These are phyloP conservation scores for Thyatira batis DNA, from an alignment of 2,888 invertebrate species.

Conservation along the genomic window DNA sequence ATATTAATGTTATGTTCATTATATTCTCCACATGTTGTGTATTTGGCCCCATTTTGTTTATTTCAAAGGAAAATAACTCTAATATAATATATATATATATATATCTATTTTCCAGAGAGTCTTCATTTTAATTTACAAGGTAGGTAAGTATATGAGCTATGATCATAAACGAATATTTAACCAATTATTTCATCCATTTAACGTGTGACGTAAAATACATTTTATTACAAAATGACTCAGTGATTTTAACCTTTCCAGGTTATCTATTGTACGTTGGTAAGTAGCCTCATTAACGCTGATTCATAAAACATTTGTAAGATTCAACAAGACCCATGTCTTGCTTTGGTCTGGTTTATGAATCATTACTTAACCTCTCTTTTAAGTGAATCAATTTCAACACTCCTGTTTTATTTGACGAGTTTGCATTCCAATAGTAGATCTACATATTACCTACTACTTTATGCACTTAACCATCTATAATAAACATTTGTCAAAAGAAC, in stretches of 20 bases:
- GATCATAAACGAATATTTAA: no score
- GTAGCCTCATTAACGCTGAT: background rate
- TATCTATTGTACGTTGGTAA: background rate
- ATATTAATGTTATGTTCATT: slow-evolving; percentile 14
- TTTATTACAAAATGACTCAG: background rate
- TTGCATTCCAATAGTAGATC: no score
- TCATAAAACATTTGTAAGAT: background rate
- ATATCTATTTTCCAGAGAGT: no score
- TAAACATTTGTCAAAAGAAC: background rate
- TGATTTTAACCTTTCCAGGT: slow-evolving; percentile 1
- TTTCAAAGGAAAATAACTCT: no score
- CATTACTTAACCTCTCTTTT: background rate
- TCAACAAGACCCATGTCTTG: background rate
- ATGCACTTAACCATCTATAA: background rate
- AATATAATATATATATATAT: no score
- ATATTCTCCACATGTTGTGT: slow-evolving; percentile 4
- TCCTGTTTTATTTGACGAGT: no score
- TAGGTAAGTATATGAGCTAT: no score
- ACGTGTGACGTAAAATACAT: background rate
- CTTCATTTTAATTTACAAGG: no score
- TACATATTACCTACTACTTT: no score
- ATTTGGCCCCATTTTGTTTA: background rate
- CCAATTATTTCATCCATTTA: background rate
- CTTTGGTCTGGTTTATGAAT: background rate
- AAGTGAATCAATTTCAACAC: no score